Evolutionary conservation across 2,888 invertebrate species (phyloP).

Genomic region (Agonopterix subpropinquella): DNA sequence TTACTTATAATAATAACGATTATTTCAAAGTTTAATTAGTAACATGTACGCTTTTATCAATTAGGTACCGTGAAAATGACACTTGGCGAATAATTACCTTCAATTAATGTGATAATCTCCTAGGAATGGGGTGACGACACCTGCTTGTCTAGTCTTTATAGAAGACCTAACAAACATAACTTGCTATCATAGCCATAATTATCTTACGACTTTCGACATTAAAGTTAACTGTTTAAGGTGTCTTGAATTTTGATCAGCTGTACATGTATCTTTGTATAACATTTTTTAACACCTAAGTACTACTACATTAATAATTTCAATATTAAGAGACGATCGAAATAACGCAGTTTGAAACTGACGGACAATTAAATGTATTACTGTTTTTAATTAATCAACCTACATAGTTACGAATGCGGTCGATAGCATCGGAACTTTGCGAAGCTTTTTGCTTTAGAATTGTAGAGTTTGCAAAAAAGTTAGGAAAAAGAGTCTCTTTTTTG

Average conservation of each 20-base stretch:
- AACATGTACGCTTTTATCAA: too few species aligned
- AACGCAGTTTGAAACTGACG: conserved; percentile 17
- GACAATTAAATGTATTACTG: conserved; percentile 52
- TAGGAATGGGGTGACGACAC: conserved; percentile 9
- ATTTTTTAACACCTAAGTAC: too few species aligned
- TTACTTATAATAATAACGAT: too few species aligned
- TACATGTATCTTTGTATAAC: too few species aligned
- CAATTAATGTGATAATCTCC: conserved; percentile 19
- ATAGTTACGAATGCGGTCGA: conserved; percentile 46
- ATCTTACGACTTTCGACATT: too few species aligned
- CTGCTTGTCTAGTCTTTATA: conserved; percentile 14
- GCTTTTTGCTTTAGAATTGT: conserved; percentile 42
- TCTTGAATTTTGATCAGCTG: too few species aligned
- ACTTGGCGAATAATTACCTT: conserved; percentile 14
- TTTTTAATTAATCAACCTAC: conserved; percentile 57
- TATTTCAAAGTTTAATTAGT: too few species aligned
- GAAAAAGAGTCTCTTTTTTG: too few species aligned
- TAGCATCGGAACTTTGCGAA: conserved; percentile 44
- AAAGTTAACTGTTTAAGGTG: too few species aligned
- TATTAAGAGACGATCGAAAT: neutral
- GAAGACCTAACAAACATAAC: too few species aligned
- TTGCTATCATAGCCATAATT: too few species aligned
- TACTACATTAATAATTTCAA: neutral
- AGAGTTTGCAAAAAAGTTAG: conserved; percentile 28
- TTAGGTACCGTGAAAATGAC: conserved; percentile 11